These are phyloP conservation scores for Aptenodytes patagonicus DNA, from an alignment of 2,113 vertebrate species.

Conservation along the genomic window DNA sequence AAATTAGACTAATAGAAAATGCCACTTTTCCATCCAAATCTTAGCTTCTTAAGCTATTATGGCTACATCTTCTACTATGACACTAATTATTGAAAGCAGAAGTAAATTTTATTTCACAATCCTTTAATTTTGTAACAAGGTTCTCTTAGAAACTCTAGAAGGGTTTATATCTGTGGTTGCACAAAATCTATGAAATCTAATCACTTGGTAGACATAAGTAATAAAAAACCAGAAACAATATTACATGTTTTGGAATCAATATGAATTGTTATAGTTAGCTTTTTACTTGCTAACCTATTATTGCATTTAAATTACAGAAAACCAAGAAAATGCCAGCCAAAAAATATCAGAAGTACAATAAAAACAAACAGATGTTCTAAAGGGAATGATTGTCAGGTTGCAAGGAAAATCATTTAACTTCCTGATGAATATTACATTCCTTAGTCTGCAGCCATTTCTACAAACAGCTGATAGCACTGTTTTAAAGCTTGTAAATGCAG, in stretches of 20 bases:
- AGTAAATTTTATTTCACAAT: not conserved
- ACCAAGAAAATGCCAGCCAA: not conserved
- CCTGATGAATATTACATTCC: not conserved
- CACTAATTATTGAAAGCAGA: not conserved
- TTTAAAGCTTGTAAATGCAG: not conserved
- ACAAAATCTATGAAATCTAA: not conserved
- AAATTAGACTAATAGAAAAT: not conserved
- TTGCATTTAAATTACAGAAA: constrained; percentile 9
- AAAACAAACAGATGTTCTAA: constrained; percentile 10
- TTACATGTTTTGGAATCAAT: not conserved
- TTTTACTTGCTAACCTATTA: not conserved
- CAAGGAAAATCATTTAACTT: not conserved
- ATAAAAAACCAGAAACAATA: not conserved
- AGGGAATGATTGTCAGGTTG: not conserved
- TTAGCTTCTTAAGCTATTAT: not conserved
- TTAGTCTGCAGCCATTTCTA: not conserved
- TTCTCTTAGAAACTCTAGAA: not conserved
- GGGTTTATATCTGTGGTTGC: not conserved
- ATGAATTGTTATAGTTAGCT: not conserved
- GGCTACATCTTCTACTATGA: not conserved
- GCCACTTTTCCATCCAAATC: not conserved
- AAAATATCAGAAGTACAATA: not conserved
- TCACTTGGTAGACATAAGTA: not conserved
- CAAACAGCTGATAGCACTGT: not conserved
- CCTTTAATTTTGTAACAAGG: not conserved